These are phyloP conservation scores for Argya squamiceps DNA, from an alignment of 2,797 vertebrate genomes.

Conservation along the genomic window DNA sequence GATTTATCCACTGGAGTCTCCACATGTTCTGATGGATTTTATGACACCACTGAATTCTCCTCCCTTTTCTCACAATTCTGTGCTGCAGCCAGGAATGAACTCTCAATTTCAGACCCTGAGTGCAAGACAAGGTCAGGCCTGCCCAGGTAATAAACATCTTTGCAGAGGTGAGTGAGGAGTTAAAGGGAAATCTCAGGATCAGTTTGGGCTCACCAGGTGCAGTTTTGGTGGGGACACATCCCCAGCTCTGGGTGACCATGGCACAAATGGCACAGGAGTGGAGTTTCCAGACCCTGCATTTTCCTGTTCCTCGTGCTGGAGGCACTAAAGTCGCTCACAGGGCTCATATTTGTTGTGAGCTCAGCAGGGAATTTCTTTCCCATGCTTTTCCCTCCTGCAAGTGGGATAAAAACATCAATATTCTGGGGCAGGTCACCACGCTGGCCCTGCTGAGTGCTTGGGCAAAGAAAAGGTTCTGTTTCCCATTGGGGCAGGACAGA, in stretches of 20 bases:
- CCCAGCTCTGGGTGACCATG: not conserved
- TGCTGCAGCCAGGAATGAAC: rapidly evolving
- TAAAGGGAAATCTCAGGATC: not conserved
- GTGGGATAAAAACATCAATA: not conserved
- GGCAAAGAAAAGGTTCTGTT: not conserved
- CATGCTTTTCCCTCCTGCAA: not conserved
- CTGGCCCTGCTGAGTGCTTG: not conserved
- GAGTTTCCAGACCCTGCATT: rapidly evolving
- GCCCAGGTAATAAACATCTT: rapidly evolving
- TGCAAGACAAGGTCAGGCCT: not conserved
- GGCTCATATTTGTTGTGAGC: rapidly evolving
- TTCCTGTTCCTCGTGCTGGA: not conserved
- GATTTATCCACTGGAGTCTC: not conserved
- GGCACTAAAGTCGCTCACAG: not conserved
- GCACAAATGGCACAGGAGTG: not conserved
- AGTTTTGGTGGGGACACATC: rapidly evolving
- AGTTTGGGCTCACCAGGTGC: rapidly evolving
- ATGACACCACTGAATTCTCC: rapidly evolving
- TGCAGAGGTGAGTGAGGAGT: not conserved
- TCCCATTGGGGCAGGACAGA: not conserved
- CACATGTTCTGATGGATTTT: rapidly evolving
- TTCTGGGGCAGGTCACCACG: rapidly evolving
- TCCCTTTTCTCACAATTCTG: rapidly evolving
- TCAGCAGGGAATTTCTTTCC: not conserved
- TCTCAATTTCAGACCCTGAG: not conserved